Conservation (phyloP, 2,888 invertebrate genomes). For the Hofmannophila pseudospretella region DNA sequence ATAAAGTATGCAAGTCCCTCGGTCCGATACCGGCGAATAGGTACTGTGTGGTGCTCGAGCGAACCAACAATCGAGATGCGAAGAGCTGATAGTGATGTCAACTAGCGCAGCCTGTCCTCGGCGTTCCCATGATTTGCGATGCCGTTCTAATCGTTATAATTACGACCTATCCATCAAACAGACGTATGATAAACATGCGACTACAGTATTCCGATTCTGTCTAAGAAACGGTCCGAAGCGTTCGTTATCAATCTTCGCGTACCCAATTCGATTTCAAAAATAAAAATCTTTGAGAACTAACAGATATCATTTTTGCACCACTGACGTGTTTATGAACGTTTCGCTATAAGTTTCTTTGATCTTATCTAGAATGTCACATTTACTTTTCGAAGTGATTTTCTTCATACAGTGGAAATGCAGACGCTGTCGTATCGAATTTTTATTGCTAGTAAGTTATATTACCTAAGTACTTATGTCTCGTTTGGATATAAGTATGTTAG, state of each 20-base stretch:
- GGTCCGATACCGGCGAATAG: conserved; percentile 24
- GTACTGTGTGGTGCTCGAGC: conserved; percentile 35
- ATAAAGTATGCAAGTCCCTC: conserved; percentile 59
- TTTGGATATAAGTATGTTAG: background rate
- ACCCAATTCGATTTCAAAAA: conserved; percentile 30
- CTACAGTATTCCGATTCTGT: conserved; percentile 32
- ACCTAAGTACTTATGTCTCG: background rate
- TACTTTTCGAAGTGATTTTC: conserved; percentile 30
- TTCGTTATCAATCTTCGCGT: conserved; percentile 43
- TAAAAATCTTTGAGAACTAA: conserved; percentile 50
- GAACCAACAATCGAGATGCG: conserved; percentile 70
- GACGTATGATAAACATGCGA: conserved; percentile 63
- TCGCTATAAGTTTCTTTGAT: conserved; percentile 68
- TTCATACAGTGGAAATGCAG: conserved; percentile 31
- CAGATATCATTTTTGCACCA: conserved; percentile 70
- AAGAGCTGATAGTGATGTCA: conserved; percentile 64
- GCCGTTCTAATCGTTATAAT: conserved; percentile 73
- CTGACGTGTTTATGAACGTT: conserved; percentile 67
- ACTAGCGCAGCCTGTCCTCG: conserved; percentile 65
- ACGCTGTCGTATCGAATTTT: conserved; percentile 39
- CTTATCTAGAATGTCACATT: conserved; percentile 53
- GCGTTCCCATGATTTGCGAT: conserved; percentile 74
- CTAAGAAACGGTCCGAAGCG: conserved; percentile 41
- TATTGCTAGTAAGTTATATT: conserved; percentile 24
- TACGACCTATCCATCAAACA: conserved; percentile 69